These are phyloP conservation scores for Calosoma granatense DNA, from an alignment of 1,140 invertebrate genomes.

Conservation along the genomic window DNA sequence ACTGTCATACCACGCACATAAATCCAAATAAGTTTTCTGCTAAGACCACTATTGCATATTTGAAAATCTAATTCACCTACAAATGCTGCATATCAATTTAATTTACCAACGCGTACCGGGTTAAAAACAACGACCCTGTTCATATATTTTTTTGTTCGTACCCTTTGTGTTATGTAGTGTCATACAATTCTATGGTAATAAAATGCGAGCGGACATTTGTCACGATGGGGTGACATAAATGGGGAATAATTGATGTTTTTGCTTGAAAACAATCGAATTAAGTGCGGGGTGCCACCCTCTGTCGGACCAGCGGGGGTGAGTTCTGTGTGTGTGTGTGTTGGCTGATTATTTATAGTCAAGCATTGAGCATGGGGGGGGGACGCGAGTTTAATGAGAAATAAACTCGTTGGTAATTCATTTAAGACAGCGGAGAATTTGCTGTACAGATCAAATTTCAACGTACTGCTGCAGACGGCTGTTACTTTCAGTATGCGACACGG, in stretches of 20 bases:
- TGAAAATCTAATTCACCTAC: too few species aligned
- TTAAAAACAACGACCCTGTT: too few species aligned
- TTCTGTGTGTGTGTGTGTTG: background rate
- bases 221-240: background rate
- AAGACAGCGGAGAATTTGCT: background rate
- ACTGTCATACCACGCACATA: too few species aligned
- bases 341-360: slow-evolving; percentile 1
- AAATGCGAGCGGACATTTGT: background rate
- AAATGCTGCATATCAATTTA: too few species aligned
- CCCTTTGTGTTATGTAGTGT: too few species aligned
- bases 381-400: background rate
- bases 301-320: background rate
- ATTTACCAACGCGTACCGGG: too few species aligned
- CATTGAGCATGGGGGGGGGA: background rate
- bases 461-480: too few species aligned
- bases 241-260: slow-evolving; percentile 7
- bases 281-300: background rate
- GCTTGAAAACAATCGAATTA: slow-evolving; percentile 5
- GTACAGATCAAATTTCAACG: background rate
- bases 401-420: background rate
- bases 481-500: too few species aligned
- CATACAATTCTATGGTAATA: background rate
- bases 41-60: too few species aligned
- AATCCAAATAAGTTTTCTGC: too few species aligned
- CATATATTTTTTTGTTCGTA: too few species aligned